These are phyloP conservation scores for Rhineura floridana DNA, from an alignment of 2,113 vertebrate species.

Conservation along the genomic window DNA sequence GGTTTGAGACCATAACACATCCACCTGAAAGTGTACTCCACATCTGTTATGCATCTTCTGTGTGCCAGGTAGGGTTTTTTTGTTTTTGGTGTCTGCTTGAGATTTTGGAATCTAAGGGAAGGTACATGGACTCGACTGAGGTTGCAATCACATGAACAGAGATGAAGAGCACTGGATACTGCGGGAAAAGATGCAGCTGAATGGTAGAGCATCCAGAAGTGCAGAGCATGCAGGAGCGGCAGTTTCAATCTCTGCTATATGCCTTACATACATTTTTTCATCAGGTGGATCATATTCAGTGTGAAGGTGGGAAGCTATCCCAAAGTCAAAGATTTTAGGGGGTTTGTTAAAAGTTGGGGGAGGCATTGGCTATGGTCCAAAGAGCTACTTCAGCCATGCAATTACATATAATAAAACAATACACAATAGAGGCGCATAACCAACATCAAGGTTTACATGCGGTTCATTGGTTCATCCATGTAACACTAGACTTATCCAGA, in stretches of 20 bases:
- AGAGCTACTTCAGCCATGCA: background rate
- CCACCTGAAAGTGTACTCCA: conserved; percentile 26
- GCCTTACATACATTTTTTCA: background rate
- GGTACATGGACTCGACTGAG: background rate
- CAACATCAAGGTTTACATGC: background rate
- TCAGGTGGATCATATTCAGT: background rate
- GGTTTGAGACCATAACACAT: conserved; percentile 49
- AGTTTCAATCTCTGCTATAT: too few species aligned
- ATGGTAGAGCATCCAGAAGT: too few species aligned
- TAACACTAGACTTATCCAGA: accelerated
- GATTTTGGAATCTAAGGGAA: background rate
- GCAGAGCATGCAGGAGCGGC: too few species aligned
- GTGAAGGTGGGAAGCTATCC: background rate
- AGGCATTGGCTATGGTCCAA: background rate
- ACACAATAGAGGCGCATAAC: background rate
- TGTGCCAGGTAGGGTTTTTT: background rate
- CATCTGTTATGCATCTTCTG: conserved; percentile 26
- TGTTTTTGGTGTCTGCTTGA: background rate
- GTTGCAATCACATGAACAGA: background rate
- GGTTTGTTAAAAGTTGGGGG: background rate
- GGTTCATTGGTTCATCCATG: background rate
- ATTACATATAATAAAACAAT: too few species aligned
- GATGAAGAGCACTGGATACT: background rate
- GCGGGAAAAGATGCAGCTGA: too few species aligned
- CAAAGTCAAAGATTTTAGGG: background rate